Percentiles rank a stretch among this genome's conserved stretches.
Conservation (phyloP, 2,888 invertebrate genomes). For the Megastigmus dorsalis region DNA sequence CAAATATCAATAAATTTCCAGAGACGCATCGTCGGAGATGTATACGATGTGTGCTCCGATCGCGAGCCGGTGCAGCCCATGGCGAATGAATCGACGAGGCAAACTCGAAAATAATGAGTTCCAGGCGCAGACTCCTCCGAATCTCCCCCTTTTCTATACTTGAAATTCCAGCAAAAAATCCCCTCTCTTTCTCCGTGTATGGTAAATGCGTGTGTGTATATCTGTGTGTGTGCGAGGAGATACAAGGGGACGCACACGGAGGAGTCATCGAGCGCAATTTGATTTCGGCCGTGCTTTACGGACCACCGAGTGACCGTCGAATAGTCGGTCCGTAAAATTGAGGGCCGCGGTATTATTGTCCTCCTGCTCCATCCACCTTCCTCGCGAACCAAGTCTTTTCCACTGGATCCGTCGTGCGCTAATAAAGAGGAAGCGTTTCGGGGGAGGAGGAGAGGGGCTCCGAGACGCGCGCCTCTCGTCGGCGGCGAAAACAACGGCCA, state of each 20-base stretch:
- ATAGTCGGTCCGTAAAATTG: constrained; percentile 65
- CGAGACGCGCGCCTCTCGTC: no score
- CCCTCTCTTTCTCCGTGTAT: no score
- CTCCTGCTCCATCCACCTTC: constrained; percentile 49
- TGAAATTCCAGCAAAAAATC: no score
- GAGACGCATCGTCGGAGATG: background rate
- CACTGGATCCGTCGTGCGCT: background rate
- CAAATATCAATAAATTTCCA: background rate
- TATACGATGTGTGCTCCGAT: no score
- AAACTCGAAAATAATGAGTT: background rate
- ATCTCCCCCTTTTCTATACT: no score
- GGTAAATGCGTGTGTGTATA: no score
- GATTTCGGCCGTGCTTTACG: constrained; percentile 49
- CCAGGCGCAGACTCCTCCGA: no score
- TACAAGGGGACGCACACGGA: background rate
- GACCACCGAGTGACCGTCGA: background rate
- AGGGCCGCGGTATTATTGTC: constrained; percentile 61
- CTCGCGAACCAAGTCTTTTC: background rate
- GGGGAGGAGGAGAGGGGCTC: no score
- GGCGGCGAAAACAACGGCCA: constrained; percentile 2
- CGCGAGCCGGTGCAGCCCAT: no score
- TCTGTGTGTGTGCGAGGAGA: no score
- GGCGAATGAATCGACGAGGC: background rate
- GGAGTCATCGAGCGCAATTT: constrained; percentile 57
- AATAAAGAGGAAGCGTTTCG: constrained; percentile 7